Conservation (phyloP, 2,888 invertebrate genomes). For the Lordiphosa andalusiaca region DNA sequence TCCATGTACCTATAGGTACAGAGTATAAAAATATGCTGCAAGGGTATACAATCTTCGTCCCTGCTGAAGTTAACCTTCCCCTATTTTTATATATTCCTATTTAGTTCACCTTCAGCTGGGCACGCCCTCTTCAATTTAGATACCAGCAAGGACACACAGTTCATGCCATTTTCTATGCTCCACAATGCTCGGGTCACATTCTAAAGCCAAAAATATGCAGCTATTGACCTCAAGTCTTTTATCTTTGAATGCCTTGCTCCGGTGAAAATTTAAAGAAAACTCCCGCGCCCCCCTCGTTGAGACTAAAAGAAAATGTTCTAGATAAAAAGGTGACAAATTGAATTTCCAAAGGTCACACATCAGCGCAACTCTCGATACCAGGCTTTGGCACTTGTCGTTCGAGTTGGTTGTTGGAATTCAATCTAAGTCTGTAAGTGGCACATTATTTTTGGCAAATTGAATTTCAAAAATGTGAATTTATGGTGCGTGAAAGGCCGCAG, state of each 20-base stretch:
- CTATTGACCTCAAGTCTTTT: too few relatives aligned
- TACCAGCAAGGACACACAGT: too few relatives aligned
- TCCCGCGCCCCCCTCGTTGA: slow-evolving; percentile 15
- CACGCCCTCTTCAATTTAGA: too few relatives aligned
- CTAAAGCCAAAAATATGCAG: too few relatives aligned
- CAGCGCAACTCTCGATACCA: slow-evolving; percentile 75
- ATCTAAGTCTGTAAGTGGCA: slow-evolving; percentile 7
- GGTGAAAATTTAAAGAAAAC: slow-evolving; percentile 15
- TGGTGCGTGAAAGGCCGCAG: slow-evolving; percentile 56
- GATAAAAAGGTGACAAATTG: slow-evolving; percentile 78
- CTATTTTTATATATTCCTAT: too few relatives aligned
- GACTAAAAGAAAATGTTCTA: slow-evolving; percentile 78
- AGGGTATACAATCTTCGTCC: too few relatives aligned
- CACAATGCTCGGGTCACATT: too few relatives aligned
- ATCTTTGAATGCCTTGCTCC: slow-evolving; percentile 1
- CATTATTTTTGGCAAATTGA: slow-evolving; percentile 66
- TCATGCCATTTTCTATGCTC: too few relatives aligned
- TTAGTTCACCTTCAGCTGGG: too few relatives aligned
- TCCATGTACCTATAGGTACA: too few relatives aligned
- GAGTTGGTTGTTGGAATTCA: slow-evolving; percentile 47
- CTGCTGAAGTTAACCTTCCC: too few relatives aligned
- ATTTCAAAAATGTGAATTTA: slow-evolving; percentile 45
- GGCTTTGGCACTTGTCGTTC: slow-evolving; percentile 58
- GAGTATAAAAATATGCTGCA: too few relatives aligned
- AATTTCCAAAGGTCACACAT: slow-evolving; percentile 79